phyloP scores from a whole-genome alignment of 2,888 invertebrate genomes.

The Brachylomia viminalis region DNA sequence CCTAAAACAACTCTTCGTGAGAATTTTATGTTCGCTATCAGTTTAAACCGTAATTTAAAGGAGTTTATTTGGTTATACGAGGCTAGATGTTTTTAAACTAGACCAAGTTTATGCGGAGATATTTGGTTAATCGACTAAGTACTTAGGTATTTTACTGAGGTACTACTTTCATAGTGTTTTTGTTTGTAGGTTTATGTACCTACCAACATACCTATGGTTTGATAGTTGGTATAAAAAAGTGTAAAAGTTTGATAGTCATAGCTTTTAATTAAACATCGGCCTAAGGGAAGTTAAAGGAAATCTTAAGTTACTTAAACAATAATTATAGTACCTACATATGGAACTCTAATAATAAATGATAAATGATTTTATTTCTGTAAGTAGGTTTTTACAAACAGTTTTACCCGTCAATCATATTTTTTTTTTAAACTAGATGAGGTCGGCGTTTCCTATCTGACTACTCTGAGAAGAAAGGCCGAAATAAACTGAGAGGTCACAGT shows the following conservation, averaged over 20 bases:
- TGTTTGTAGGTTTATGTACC: not conserved
- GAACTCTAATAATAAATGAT: not conserved
- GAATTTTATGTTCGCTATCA: slow-evolving; percentile 82
- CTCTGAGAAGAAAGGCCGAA: no score
- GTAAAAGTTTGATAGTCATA: not conserved
- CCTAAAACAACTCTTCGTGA: slow-evolving; percentile 84
- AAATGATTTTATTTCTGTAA: no score
- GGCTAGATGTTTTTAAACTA: slow-evolving; percentile 34
- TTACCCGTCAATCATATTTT: no score
- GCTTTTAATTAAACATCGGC: not conserved
- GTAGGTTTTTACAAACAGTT: no score
- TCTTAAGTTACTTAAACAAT: not conserved
- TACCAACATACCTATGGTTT: not conserved
- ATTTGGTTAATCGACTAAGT: not conserved
- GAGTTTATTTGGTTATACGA: slow-evolving; percentile 50
- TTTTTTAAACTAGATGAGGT: no score
- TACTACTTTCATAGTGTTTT: no score
- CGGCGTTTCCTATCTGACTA: no score
- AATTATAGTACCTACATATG: not conserved
- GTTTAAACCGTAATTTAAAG: slow-evolving; percentile 72
- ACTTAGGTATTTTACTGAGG: not conserved
- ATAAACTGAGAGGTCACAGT: no score
- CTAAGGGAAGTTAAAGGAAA: not conserved
- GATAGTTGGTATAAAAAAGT: not conserved
- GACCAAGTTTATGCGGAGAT: slow-evolving; percentile 3